phyloP scores from a whole-genome alignment of 1,140 invertebrate genomes.

The Lysiphlebus fabarum region DNA sequence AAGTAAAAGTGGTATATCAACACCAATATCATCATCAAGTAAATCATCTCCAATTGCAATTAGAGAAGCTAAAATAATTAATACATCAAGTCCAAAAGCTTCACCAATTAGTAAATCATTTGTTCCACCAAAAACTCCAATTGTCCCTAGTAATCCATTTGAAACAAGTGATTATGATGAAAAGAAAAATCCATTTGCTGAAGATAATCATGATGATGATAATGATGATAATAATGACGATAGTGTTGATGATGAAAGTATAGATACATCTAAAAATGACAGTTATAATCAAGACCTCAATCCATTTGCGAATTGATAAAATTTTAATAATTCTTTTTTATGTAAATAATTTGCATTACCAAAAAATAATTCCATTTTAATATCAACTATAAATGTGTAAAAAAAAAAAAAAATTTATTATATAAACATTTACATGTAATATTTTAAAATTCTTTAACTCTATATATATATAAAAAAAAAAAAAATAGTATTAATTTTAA shows the following conservation, averaged over 20 bases:
- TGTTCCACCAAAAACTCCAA: slow-evolving; percentile 47
- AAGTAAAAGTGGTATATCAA: slow-evolving; percentile 33
- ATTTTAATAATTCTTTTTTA: slow-evolving; percentile 5
- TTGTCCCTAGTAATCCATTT: slow-evolving; percentile 58
- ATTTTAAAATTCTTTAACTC: no score
- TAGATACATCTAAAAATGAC: slow-evolving; percentile 41
- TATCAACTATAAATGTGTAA: neutral
- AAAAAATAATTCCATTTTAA: neutral
- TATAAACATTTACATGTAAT: no score
- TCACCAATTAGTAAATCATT: slow-evolving; percentile 51
- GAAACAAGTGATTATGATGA: slow-evolving; percentile 60
- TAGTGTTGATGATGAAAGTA: slow-evolving; percentile 54
- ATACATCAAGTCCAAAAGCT: slow-evolving; percentile 42
- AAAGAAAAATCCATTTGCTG: slow-evolving; percentile 60
- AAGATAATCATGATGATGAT: slow-evolving; percentile 49
- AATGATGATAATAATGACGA: no score
- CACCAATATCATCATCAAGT: slow-evolving; percentile 29
- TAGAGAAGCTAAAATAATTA: slow-evolving; percentile 41
- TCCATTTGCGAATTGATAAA: slow-evolving; percentile 57
- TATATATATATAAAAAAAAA: no score
- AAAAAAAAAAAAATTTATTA: no score
- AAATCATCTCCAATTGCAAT: slow-evolving; percentile 46
- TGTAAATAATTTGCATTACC: neutral
- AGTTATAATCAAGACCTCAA: slow-evolving; percentile 67
- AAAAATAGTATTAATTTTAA: no score